Conservation (phyloP, 2,113 vertebrate genomes). For the Brachyhypopomus gauderio region DNA sequence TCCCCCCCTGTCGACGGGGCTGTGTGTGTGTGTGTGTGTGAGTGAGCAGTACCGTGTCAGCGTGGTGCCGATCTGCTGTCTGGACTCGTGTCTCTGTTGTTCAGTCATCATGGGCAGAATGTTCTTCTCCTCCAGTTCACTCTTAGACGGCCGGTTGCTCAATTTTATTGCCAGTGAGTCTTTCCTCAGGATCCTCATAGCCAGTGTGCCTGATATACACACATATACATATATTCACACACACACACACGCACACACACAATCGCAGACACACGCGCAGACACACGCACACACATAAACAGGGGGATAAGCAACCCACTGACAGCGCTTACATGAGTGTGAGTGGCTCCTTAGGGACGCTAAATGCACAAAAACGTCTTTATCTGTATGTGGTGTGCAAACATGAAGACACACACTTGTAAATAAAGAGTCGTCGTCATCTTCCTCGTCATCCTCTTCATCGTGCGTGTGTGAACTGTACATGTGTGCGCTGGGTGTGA, state of each 20-base stretch:
- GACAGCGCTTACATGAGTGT: no score
- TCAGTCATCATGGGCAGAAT: constrained; percentile 94
- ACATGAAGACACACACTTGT: constrained; percentile 75
- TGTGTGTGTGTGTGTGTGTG: constrained; percentile 25
- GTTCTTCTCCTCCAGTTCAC: constrained; percentile 97
- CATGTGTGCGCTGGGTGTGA: constrained; percentile 83
- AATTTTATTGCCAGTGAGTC: constrained; percentile 98
- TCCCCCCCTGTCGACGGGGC: no score
- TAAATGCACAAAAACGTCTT: neutral
- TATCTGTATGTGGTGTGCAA: neutral
- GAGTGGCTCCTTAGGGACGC: no score
- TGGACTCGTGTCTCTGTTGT: constrained; percentile 86
- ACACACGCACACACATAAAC: constrained; percentile 25
- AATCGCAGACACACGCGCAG: neutral
- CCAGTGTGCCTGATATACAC: constrained; percentile 81
- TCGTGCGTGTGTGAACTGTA: constrained; percentile 84
- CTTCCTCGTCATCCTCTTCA: constrained; percentile 69
- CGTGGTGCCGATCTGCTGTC: constrained; percentile 96
- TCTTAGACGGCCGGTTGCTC: constrained; percentile 92
- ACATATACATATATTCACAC: constrained; percentile 3
- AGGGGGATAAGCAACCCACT: no score
- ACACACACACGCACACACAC: no score
- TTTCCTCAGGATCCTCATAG: constrained; percentile 92
- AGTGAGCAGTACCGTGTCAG: constrained; percentile 83
- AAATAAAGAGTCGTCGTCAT: constrained; percentile 83